Percentiles rank a stretch among this genome's conserved stretches.
Conservation (phyloP, 2,888 invertebrate species). For the Phorcus lineatus region DNA sequence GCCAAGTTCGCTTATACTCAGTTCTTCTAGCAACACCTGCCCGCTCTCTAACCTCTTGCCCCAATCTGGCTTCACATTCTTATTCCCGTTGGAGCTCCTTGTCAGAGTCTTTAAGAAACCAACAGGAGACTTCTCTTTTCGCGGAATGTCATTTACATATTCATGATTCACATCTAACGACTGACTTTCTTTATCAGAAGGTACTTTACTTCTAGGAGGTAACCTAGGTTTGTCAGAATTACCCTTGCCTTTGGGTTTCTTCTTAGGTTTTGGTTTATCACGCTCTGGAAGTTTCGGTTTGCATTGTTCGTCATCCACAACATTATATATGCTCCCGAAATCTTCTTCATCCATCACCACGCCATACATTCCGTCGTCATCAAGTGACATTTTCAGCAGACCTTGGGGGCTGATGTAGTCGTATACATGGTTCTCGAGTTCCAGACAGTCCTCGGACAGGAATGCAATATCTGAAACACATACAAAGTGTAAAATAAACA, state of each 20-base stretch:
- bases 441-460: neutral
- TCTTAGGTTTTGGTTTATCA: neutral
- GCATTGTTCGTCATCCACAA: neutral
- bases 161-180: neutral
- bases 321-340: neutral
- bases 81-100: neutral
- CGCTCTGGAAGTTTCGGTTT: neutral
- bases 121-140: neutral
- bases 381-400: neutral
- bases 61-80: neutral
- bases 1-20: constrained; percentile 43
- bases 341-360: neutral
- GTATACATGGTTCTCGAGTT: neutral
- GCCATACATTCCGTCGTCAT: neutral
- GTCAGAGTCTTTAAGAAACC: neutral
- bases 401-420: neutral
- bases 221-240: neutral
- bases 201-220: constrained; percentile 8
- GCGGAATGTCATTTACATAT: constrained; percentile 13
- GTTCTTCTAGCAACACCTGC: constrained; percentile 32
- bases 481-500: too few species aligned
- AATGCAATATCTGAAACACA: neutral
- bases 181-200: too few species aligned
- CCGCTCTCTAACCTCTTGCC: neutral
- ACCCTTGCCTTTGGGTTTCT: neutral